Conservation (phyloP, 92 coral and sea anemone species). For the Muricea muricata region DNA sequence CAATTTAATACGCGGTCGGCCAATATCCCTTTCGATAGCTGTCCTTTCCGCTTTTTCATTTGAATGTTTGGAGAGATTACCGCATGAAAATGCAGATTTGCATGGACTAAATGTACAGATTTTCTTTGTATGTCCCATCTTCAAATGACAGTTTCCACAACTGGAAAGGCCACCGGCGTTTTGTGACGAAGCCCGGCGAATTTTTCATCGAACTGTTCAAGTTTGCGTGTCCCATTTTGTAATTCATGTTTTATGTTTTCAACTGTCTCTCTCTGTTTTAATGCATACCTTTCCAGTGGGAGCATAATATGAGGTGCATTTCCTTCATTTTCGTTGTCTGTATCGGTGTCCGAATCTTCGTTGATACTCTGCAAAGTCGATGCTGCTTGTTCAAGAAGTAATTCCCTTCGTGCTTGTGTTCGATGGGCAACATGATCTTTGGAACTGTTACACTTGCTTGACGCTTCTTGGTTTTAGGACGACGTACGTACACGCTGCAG, state of each 20-base stretch:
- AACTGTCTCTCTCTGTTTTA: background rate
- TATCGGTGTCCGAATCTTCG: background rate
- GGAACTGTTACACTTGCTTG: background rate
- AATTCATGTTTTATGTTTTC: background rate
- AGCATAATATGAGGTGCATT: background rate
- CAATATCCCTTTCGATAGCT: slow-evolving; percentile 38
- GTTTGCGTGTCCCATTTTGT: background rate
- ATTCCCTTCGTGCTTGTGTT: background rate
- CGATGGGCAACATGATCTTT: background rate
- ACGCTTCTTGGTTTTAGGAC: background rate
- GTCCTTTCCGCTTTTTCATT: slow-evolving; percentile 40
- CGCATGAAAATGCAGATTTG: slow-evolving; percentile 53
- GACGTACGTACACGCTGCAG: background rate
- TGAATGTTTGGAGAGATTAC: slow-evolving; percentile 37
- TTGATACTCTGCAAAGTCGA: background rate
- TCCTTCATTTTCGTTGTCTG: background rate
- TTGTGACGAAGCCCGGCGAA: background rate
- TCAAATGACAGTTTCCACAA: slow-evolving; percentile 1
- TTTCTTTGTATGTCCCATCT: background rate
- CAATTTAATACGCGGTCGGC: slow-evolving; percentile 8
- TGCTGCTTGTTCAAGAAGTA: background rate
- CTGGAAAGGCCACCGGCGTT: background rate
- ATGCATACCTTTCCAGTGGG: background rate
- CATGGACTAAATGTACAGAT: slow-evolving; percentile 25
- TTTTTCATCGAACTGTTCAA: background rate